These are phyloP conservation scores for Hypocryptadius cinnamomeus DNA, from an alignment of 2,113 vertebrate species.

Conservation along the genomic window DNA sequence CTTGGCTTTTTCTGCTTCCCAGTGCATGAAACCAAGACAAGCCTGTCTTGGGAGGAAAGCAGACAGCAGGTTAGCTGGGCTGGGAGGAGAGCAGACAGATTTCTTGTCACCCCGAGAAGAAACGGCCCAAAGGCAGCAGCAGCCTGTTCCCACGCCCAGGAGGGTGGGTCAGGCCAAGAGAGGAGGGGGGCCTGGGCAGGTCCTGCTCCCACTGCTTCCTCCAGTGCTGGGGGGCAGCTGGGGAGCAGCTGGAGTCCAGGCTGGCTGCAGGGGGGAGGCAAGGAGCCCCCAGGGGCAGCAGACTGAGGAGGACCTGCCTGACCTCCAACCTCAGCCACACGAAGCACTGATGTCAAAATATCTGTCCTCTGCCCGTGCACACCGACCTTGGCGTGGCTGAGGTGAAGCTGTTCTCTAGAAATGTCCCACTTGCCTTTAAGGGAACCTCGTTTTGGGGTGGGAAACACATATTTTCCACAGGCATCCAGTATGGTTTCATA, in stretches of 20 bases:
- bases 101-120: not conserved
- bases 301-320: not conserved
- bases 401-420: not conserved
- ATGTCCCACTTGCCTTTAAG: not conserved
- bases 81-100: not conserved
- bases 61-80: not conserved
- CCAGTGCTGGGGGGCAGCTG: not conserved
- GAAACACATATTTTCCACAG: not conserved
- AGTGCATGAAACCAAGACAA: not conserved
- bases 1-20: not conserved
- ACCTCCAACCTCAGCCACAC: not conserved
- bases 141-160: fast-evolving
- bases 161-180: not conserved
- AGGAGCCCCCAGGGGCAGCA: not conserved
- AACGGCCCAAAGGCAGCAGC: not conserved
- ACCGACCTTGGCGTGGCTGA: not conserved
- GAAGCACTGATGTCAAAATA: fast-evolving
- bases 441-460: not conserved
- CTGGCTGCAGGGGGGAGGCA: not conserved
- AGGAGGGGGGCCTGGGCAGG: fast-evolving
- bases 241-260: not conserved
- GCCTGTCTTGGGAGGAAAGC: not conserved
- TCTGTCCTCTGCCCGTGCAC: not conserved
- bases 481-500: not conserved
- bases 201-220: not conserved